These are phyloP conservation scores for Tetramorium bicarinatum DNA, from an alignment of 2,888 invertebrate genomes.

Conservation along the genomic window DNA sequence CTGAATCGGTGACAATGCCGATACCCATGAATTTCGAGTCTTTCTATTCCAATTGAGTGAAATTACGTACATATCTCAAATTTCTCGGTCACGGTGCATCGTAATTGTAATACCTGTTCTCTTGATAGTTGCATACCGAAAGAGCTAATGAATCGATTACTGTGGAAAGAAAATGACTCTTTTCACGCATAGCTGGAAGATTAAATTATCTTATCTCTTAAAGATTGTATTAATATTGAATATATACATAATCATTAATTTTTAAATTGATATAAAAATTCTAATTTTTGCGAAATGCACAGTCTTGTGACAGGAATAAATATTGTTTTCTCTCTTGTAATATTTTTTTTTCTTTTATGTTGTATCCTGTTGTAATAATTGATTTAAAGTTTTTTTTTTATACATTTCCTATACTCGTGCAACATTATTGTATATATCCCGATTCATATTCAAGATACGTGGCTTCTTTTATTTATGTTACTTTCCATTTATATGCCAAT, in stretches of 20 bases:
- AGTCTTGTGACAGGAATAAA: background rate
- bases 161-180: background rate
- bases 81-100: constrained; percentile 69
- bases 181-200: background rate
- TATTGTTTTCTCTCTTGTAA: background rate
- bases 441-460: background rate
- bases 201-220: background rate
- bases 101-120: constrained; percentile 79
- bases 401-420: background rate
- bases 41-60: constrained; percentile 89
- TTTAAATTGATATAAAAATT: background rate
- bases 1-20: constrained; percentile 85
- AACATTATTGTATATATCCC: background rate
- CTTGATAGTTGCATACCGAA: constrained; percentile 75
- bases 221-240: background rate
- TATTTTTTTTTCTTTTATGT: background rate
- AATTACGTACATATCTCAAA: constrained; percentile 85
- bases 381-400: background rate
- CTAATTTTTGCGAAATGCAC: background rate
- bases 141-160: background rate
- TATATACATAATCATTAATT: background rate
- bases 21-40: constrained; percentile 87
- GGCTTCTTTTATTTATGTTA: constrained; percentile 6
- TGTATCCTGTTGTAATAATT: background rate
- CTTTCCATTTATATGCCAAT: constrained; percentile 17